A percentile compares a stretch with the other conserved stretches of the same genome.
phyloP scores from a whole-genome alignment of 2,113 vertebrate genomes.

The Brachirus orientalis region DNA sequence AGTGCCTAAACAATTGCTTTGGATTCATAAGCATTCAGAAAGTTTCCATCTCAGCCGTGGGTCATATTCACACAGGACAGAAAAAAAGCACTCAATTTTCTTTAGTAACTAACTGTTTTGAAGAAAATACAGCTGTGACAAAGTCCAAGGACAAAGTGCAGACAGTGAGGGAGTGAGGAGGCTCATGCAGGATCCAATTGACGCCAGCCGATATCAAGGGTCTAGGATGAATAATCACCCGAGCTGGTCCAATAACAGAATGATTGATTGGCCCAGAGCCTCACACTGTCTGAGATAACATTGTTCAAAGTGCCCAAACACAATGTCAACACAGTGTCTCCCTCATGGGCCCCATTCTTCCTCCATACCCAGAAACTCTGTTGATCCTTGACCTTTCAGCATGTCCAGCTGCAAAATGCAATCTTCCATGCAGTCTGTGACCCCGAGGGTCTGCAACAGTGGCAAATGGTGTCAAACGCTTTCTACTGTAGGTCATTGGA shows the following conservation, averaged over 20 bases:
- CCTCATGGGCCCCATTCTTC: slow-evolving; percentile 56
- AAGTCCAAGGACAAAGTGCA: slow-evolving; percentile 44
- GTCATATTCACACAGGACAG: slow-evolving; percentile 30
- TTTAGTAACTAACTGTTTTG: slow-evolving; percentile 33
- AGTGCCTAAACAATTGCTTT: slow-evolving; percentile 57
- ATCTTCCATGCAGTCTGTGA: slow-evolving; percentile 51
- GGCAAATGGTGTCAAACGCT: slow-evolving; percentile 49
- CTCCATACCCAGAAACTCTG: slow-evolving; percentile 59
- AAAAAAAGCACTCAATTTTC: slow-evolving; percentile 25
- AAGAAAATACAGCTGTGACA: slow-evolving; percentile 34
- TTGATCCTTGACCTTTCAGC: slow-evolving; percentile 63
- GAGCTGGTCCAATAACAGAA: slow-evolving; percentile 70
- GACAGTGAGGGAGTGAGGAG: slow-evolving; percentile 27
- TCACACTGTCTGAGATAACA: slow-evolving; percentile 78
- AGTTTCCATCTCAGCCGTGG: background rate
- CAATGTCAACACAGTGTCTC: slow-evolving; percentile 73
- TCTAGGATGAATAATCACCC: slow-evolving; percentile 73
- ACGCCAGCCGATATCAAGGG: slow-evolving; percentile 67
- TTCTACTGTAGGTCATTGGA: slow-evolving; percentile 52
- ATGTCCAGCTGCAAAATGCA: slow-evolving; percentile 71
- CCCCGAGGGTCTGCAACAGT: slow-evolving; percentile 45
- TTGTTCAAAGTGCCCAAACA: slow-evolving; percentile 75
- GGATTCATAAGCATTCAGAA: slow-evolving; percentile 58
- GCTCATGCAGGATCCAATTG: slow-evolving; percentile 37
- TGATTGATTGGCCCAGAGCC: slow-evolving; percentile 74